These are phyloP conservation scores for Ectropis crepuscularia DNA, from an alignment of 2,888 invertebrate species.

Conservation along the genomic window DNA sequence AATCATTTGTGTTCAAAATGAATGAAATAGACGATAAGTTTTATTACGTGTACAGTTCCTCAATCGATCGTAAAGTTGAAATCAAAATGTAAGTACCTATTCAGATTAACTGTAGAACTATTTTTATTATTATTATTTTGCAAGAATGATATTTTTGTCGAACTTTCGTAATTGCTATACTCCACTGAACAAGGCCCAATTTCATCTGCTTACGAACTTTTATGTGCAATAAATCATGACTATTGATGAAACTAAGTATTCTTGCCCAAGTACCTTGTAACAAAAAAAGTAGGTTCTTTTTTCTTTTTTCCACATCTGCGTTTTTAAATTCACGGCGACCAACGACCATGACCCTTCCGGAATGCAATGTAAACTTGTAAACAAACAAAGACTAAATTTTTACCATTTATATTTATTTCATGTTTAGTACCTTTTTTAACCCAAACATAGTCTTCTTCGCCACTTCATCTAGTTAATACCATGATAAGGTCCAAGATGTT, in stretches of 20 bases:
- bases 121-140: conserved; percentile 12
- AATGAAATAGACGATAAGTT: conserved; percentile 92
- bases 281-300: conserved; percentile 3
- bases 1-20: conserved; percentile 70
- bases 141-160: conserved; percentile 4
- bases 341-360: conserved; percentile 13
- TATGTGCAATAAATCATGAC: conserved; percentile 9
- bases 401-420: no score
- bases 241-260: background rate
- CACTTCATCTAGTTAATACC: no score
- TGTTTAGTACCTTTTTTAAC: no score
- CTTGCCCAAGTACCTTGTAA: conserved; percentile 1
- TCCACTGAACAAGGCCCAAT: conserved; percentile 15
- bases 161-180: conserved; percentile 24
- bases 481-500: no score
- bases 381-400: no score
- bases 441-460: no score
- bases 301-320: background rate
- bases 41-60: conserved; percentile 95
- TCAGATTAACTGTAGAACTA: background rate
- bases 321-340: no score
- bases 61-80: conserved; percentile 93
- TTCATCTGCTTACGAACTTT: conserved; percentile 8
- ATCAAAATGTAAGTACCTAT: conserved; percentile 93
- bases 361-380: conserved; percentile 15